phyloP scores from a whole-genome alignment of 2,113 vertebrate genomes.

The Pseudorhombus dupliciocellatus region DNA sequence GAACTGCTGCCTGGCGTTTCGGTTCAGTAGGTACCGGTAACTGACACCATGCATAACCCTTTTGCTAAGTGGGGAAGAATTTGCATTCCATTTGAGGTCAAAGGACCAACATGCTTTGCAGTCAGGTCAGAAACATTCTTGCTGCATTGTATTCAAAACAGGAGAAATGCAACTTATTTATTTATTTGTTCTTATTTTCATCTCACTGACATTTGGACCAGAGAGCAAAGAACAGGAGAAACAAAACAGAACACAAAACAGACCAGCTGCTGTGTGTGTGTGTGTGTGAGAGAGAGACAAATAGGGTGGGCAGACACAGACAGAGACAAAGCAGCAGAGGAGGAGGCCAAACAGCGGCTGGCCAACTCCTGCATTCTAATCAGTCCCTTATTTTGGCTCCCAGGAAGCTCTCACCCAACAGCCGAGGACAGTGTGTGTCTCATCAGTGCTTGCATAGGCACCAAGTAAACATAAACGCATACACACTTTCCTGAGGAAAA shows the following conservation, averaged over 20 bases:
- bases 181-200: not conserved
- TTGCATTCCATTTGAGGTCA: not conserved
- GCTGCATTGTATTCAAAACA: not conserved
- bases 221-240: not conserved
- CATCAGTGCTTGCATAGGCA: conserved; percentile 46
- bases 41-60: too few relatives aligned
- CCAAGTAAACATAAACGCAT: conserved; percentile 31
- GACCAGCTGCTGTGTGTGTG: not conserved
- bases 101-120: not conserved
- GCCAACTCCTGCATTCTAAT: conserved; percentile 57
- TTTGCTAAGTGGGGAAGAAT: too few relatives aligned
- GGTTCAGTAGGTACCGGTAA: too few relatives aligned
- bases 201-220: not conserved
- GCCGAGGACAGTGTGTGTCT: conserved; percentile 43
- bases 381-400: conserved; percentile 44
- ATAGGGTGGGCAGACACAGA: conserved; percentile 38
- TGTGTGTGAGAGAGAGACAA: conserved; percentile 22
- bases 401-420: conserved; percentile 40
- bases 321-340: conserved; percentile 48
- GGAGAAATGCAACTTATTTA: not conserved
- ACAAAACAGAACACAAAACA: not conserved
- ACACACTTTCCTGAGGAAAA: not conserved
- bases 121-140: conserved; percentile 7
- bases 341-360: conserved; percentile 51
- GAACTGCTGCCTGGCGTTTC: too few relatives aligned